Percentiles rank a stretch among this genome's conserved stretches.
Evolutionary conservation across 35 echinoderm and acorn worm species (phyloP).

Genomic region (Apostichopus parvimensis): DNA sequence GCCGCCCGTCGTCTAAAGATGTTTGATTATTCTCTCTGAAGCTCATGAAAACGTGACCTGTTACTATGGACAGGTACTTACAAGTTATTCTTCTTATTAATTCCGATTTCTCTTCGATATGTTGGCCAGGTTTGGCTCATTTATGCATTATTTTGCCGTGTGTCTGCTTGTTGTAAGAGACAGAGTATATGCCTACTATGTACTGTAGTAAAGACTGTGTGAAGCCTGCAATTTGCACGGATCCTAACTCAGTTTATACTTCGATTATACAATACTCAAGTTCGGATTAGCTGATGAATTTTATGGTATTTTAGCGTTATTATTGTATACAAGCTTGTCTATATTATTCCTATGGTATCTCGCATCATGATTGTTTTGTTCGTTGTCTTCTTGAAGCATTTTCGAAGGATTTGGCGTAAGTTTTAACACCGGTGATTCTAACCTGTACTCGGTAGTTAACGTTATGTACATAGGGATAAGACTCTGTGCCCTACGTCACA

Average conservation of each 20-base stretch:
- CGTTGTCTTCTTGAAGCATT: neutral
- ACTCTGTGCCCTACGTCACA: no score
- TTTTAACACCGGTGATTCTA: neutral
- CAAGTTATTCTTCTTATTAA: neutral
- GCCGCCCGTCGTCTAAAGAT: conserved; percentile 39
- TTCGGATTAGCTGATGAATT: neutral
- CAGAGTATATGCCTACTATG: neutral
- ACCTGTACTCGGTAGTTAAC: no score
- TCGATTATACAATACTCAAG: no score
- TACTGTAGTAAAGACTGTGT: neutral
- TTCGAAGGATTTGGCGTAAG: neutral
- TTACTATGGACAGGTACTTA: conserved; percentile 47
- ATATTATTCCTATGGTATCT: neutral
- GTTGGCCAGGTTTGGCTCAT: neutral
- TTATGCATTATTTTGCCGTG: neutral
- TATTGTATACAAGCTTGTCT: neutral
- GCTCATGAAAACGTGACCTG: conserved; percentile 34
- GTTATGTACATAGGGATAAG: no score
- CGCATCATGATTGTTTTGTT: neutral
- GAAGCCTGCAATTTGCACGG: neutral
- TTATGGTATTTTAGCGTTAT: neutral
- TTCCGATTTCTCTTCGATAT: neutral
- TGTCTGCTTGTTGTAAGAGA: neutral
- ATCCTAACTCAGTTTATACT: neutral
- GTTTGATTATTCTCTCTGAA: conserved; percentile 35